Conservation (phyloP, 2,888 invertebrate species). For the Acrobasis consociella region DNA sequence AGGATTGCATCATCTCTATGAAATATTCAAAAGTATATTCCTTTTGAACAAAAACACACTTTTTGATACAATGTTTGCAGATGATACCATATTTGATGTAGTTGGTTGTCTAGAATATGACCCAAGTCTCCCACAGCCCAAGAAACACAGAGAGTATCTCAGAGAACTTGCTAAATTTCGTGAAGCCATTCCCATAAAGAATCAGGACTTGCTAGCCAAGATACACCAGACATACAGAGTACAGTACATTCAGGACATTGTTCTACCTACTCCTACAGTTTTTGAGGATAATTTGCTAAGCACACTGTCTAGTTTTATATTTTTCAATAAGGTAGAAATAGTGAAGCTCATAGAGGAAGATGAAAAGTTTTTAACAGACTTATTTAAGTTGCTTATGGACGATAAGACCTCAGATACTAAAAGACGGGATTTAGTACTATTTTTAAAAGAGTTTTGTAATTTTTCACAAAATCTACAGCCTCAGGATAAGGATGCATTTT, state of each 20-base stretch:
- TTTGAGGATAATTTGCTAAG: conserved; percentile 99
- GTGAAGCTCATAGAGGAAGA: conserved; percentile 99
- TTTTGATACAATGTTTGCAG: conserved; percentile 98
- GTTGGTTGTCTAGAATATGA: conserved; percentile 99
- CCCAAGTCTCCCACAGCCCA: conserved; percentile 92
- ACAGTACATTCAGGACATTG: conserved; percentile 99
- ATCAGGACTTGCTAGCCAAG: conserved; percentile 96
- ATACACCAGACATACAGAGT: conserved; percentile 99
- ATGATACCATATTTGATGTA: conserved; percentile 98
- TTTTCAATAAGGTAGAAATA: conserved; percentile 99
- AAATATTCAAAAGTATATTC: conserved; percentile 99
- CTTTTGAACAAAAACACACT: conserved; percentile 98
- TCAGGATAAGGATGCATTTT: conserved; percentile 98
- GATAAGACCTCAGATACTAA: conserved; percentile 92
- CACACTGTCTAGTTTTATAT: conserved; percentile 98
- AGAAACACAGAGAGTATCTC: conserved; percentile 97
- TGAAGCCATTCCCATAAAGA: conserved; percentile 97
- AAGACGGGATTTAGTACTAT: conserved; percentile 96
- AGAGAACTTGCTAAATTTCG: conserved; percentile 95
- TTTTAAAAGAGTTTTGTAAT: conserved; percentile 99
- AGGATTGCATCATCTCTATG: conserved; percentile 97
- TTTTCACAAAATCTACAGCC: conserved; percentile 99
- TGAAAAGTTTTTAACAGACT: conserved; percentile 96
- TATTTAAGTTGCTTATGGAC: conserved; percentile 96
- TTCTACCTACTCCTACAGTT: conserved; percentile 98